Conservation (phyloP, 2,113 vertebrate genomes). For the Riparia riparia region DNA sequence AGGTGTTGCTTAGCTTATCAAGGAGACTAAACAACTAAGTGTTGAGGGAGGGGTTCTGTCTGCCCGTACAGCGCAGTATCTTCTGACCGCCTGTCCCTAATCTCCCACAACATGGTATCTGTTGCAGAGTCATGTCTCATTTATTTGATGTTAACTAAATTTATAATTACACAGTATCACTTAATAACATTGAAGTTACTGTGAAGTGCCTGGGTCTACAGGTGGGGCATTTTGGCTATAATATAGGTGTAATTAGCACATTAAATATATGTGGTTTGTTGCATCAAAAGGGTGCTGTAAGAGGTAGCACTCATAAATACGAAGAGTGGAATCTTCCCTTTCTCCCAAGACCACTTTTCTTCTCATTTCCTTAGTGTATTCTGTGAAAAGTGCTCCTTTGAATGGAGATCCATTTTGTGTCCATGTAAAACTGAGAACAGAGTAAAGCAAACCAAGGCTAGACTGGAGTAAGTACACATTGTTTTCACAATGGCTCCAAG, state of each 20-base stretch:
- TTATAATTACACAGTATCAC: conserved; percentile 54
- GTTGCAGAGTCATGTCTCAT: conserved; percentile 34
- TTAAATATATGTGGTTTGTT: conserved; percentile 52
- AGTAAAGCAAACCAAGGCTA: background rate
- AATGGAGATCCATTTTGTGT: background rate
- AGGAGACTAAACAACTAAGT: too few species aligned
- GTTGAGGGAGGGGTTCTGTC: too few species aligned
- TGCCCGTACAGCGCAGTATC: too few species aligned
- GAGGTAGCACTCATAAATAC: background rate
- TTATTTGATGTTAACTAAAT: conserved; percentile 66
- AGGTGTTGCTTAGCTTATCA: too few species aligned
- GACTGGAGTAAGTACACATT: background rate
- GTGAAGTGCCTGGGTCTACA: conserved; percentile 39
- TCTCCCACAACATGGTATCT: background rate
- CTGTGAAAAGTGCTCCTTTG: background rate
- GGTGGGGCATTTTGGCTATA: conserved; percentile 37
- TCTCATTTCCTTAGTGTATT: background rate
- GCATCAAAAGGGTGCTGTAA: background rate
- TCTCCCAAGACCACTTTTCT: background rate
- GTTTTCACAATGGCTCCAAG: background rate
- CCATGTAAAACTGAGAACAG: background rate
- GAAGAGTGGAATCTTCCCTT: background rate
- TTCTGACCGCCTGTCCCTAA: too few species aligned
- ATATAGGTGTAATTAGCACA: conserved; percentile 49
- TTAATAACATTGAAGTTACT: conserved; percentile 46